Evolutionary conservation across 2,797 vertebrate species (phyloP).

Genomic region (Lepidocolaptes lacrymiger): DNA sequence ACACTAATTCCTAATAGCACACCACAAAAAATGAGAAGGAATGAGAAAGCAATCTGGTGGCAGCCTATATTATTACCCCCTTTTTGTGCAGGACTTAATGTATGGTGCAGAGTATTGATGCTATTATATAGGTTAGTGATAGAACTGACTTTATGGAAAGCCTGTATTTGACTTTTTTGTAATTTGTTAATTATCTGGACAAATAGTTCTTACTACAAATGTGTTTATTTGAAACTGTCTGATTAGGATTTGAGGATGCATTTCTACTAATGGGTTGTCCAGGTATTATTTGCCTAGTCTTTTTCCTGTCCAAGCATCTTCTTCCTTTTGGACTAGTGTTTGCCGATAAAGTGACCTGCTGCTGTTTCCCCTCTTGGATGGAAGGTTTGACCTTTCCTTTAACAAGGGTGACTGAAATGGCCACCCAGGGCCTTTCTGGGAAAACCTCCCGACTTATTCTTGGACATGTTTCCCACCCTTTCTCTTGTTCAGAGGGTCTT

Average conservation of each 20-base stretch:
- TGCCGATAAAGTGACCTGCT: background rate
- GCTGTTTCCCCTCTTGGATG: fast-evolving
- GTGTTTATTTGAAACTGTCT: background rate
- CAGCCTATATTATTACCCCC: background rate
- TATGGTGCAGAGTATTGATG: background rate
- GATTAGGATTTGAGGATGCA: background rate
- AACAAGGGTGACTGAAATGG: background rate
- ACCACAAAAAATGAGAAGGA: background rate
- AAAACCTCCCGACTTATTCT: background rate
- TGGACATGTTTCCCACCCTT: background rate
- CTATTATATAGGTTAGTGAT: background rate
- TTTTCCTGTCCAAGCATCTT: background rate
- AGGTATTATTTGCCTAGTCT: background rate
- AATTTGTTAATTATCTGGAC: background rate
- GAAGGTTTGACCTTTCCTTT: background rate
- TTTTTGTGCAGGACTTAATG: background rate
- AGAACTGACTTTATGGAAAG: background rate
- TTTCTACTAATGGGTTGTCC: background rate
- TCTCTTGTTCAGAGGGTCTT: background rate
- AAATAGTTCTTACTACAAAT: background rate
- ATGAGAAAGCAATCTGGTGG: background rate
- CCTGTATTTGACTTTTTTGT: background rate
- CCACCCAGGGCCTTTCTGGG: background rate
- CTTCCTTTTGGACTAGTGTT: background rate
- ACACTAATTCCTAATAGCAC: background rate